Base-by-base conservation (phyloP, 2,888 invertebrate species). In the Drosophila eohydei region DNA sequence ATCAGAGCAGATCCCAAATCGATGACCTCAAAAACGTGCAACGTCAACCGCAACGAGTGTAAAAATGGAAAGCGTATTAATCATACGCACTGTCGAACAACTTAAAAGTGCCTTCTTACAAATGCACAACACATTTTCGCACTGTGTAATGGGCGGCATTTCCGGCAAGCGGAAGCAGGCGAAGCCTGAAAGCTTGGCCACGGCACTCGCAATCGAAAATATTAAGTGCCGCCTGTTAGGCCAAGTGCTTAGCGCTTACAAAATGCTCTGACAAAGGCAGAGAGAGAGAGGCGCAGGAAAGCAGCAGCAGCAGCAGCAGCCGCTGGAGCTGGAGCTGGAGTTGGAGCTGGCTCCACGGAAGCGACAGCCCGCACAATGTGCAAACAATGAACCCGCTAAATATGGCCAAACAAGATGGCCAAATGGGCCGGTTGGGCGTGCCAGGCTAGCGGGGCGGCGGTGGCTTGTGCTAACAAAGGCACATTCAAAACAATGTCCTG, bases 191-290 rank as follows among this genome's bases (percentile, higher is more conserved):
- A 28, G 32, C 41, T 41, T 30, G 50, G n/a, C 16, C 44, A 54
- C 44, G 30, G 36, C 50, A 43, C 57, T 38, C 71, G 60, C 52
- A 70, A 69, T 85, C 83, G 86, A 88, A 80, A 90, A 83, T 88
- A 88, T 83, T 88, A 90, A 86, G 86, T 86, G 87, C 77, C 84
- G 59, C 86, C 86, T 76, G 89, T 83, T 86, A 71, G 85, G 71
- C 79, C 69, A 72, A 86, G 90, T 86, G 86, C 85, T 86, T 88
- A 86, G 70, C 68, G 58, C 82, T 60, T 88, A 80, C 88, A 88
- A 82, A 79, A 81, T 70, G 68, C 66, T 40, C 1, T 5, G 16
- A 11, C 26, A 26, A 9, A 32, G 36, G 52, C 26, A 9, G 4
- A 21, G 5, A 48, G 30, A 30, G 9, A 48, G 48, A 32, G 21